Evolutionary conservation across 2,888 invertebrate genomes (phyloP), one percentile per base, ranked within the genome.

Genomic region (Strigamia maritima): DNA sequence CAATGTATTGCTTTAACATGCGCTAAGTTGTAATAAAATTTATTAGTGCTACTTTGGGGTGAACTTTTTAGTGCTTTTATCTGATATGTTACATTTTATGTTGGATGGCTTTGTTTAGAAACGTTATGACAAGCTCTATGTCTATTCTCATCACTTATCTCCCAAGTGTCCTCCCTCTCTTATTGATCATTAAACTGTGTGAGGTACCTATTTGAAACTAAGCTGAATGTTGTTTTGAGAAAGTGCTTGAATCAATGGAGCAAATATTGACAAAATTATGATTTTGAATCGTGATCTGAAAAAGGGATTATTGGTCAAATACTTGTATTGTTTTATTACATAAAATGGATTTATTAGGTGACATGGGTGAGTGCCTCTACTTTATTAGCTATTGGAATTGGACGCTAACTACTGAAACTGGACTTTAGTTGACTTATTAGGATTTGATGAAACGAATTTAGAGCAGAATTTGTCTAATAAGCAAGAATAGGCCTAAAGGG

Each of bases 161-260:
- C 60, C n/a, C 28, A 26, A 28, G 65, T 65, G 6, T 49, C 49
- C 49, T 49, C 49, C 65, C 28, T 26, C 49, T 14, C 28, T 28
- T 65, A 65, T 65, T 65, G 65, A 65, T 65, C 65, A 65, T 65
- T 65, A 65, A 65, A 65, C 28, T 65, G 65, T 65, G 65, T 65
- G 24, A 65, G 65, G 65, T 65, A 24, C 65, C 28, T 26, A 24
- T 28, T 60, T 28, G 65, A 26, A 65, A 65, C 26, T 10, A 16
- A 65, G 26, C 26, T 65, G 65, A 65, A 65, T 28, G 28, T 65
- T 28, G 24, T 65, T 65, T 65, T 65, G 65, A 65, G 28, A 65
- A 65, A 28, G 10, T 65, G 49, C 40, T 40, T 40, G 40, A 40
- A 40, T 60, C 22, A 60, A 60, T 60, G 26, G 28, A 24, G 65